A percentile compares a stretch with the other conserved stretches of the same genome.
Evolutionary conservation across 2,113 vertebrate species (phyloP).

Genomic region (Physeter macrocephalus): DNA sequence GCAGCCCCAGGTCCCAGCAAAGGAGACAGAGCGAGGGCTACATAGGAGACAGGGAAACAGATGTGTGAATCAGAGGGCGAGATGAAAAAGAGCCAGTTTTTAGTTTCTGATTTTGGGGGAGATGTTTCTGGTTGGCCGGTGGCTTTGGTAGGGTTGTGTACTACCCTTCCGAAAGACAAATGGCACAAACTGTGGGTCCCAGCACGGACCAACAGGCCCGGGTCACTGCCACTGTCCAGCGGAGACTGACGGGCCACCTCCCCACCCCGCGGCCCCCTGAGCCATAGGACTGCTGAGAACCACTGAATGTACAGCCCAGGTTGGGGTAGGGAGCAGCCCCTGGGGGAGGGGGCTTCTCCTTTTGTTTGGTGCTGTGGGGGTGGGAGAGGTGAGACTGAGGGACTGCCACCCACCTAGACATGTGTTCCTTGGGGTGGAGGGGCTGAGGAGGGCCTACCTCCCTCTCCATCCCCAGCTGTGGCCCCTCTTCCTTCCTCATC

Average conservation of each 20-base stretch:
- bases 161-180: constrained; percentile 58
- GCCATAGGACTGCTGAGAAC: constrained; percentile 85
- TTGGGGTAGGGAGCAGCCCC: constrained; percentile 64
- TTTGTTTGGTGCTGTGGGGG: constrained; percentile 60
- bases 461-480: constrained; percentile 57
- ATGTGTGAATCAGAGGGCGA: constrained; percentile 42
- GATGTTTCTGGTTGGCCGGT: constrained; percentile 64
- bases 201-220: constrained; percentile 45
- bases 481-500: constrained; percentile 55
- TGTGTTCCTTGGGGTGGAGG: constrained; percentile 65
- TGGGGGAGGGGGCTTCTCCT: constrained; percentile 64
- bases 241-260: constrained; percentile 66
- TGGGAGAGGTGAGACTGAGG: constrained; percentile 38
- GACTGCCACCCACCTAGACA: constrained; percentile 52
- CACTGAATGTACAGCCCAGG: constrained; percentile 83
- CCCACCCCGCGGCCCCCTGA: constrained; percentile 68
- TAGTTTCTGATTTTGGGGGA: constrained; percentile 71
- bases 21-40: constrained; percentile 67
- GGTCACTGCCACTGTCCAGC: constrained; percentile 70
- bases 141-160: constrained; percentile 62
- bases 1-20: constrained; percentile 65
- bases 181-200: constrained; percentile 81
- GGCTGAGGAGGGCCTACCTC: constrained; percentile 51
- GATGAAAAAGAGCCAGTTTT: constrained; percentile 73
- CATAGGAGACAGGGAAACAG: constrained; percentile 57